Base-by-base conservation (phyloP, 64 coral and sea anemone species). In the Pachyseris speciosa region DNA sequence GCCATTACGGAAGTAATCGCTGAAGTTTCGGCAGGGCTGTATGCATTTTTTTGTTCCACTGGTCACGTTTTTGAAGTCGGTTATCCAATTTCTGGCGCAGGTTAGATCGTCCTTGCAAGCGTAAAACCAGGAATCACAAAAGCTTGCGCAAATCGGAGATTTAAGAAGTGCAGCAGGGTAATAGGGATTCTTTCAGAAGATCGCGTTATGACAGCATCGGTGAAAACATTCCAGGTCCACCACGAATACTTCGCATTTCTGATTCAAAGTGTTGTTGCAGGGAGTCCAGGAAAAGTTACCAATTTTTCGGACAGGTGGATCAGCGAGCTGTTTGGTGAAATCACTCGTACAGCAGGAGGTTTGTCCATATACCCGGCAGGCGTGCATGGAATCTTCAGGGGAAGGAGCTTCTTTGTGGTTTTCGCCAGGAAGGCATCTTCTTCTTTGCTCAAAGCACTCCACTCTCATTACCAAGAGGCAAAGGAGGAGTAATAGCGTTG, bases 41-140 rank as follows among this genome's bases (percentile, higher is more conserved):
- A 60, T 89, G 27, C 70, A 88, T 1, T 8, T 75, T 45, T 88
- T 88, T 57, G 4, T 28, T 48, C 73, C 36, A 25, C 33, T 19
- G 1, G 5, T 20, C 53, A 7, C n/a, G n/a, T n/a, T 25, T 9
- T 74, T n/a, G 5, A 73, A 83, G 55, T 72, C 63, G 0, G 7
- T 70, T 32, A 87, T 0, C 74, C 65, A 86, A 37, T 88, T 74
- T 51, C 61, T 41, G 9, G 76, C 85, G 53, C 85, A 94, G 8
- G 85, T 94, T 37, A 74, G 19, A 66, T 94, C 92, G 39, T 87
- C 72, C 74, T 88, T 94, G 52, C 92, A 94, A 29, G 92, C 92
- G 2, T 94, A 75, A 66, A 81, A 94, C 85, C 75, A 94, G 34
- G 28, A 33, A 64, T 94, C 76, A 26, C 92, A 94, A 13, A 47